A percentile compares a stretch with the other conserved stretches of the same genome.
Evolutionary conservation across 1,140 invertebrate genomes (phyloP).

Genomic region (Elysia chlorotica): DNA sequence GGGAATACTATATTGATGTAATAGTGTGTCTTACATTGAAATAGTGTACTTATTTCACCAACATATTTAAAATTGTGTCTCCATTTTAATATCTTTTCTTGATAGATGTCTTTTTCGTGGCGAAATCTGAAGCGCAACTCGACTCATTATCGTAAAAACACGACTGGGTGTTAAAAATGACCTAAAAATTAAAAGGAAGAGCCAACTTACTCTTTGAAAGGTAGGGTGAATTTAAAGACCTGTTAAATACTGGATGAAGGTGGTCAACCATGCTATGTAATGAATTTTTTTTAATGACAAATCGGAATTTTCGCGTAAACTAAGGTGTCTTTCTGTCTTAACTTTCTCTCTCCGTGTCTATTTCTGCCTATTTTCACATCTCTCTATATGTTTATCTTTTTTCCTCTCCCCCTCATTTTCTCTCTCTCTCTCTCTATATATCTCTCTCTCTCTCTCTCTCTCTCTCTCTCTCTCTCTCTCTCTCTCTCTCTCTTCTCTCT

Average conservation of each 20-base stretch:
- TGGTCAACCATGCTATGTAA: not conserved
- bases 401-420: not conserved
- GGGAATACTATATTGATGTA: too few species aligned
- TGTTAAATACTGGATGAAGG: not conserved
- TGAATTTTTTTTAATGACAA: too few species aligned
- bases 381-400: not conserved
- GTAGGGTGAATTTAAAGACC: not conserved
- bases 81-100: too few species aligned
- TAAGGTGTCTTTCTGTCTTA: not conserved
- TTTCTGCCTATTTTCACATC: not conserved
- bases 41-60: too few species aligned
- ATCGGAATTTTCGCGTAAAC: too few species aligned
- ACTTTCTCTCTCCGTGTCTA: not conserved
- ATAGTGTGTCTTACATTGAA: too few species aligned
- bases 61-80: too few species aligned
- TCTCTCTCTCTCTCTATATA: not conserved
- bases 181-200: not conserved
- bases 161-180: not conserved
- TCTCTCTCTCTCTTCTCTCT: not conserved
- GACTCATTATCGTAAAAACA: too few species aligned
- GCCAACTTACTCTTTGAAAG: not conserved
- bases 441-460: slow-evolving; percentile 6
- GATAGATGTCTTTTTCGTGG: too few species aligned
- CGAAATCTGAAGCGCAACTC: too few species aligned
- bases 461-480: not conserved